Conservation (phyloP, 2,113 vertebrate species). For the Neogobius melanostomus region DNA sequence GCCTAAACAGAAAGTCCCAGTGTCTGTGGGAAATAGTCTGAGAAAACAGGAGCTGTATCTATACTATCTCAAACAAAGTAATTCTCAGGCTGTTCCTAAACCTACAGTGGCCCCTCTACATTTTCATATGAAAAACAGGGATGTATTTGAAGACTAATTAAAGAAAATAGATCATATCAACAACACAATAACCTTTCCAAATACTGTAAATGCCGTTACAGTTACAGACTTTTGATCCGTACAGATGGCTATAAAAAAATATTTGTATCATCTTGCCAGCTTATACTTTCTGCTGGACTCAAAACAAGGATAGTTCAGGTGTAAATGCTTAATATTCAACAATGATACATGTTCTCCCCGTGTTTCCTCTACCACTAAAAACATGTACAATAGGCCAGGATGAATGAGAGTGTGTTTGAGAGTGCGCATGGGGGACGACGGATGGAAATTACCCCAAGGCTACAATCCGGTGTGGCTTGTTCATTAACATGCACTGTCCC, state of each 20-base stretch:
- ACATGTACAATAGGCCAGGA: too few relatives aligned
- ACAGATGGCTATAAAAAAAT: not conserved
- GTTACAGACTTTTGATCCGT: not conserved
- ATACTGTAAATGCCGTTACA: not conserved
- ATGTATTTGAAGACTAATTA: constrained; percentile 1
- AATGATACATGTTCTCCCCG: too few relatives aligned
- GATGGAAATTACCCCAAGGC: too few relatives aligned
- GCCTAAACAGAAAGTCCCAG: not conserved
- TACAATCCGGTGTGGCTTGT: too few relatives aligned
- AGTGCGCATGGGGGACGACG: too few relatives aligned
- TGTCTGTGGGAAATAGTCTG: constrained; percentile 12
- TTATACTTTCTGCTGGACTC: too few relatives aligned
- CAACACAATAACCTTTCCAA: not conserved
- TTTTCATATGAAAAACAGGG: constrained; percentile 5
- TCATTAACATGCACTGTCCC: too few relatives aligned
- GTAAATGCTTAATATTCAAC: too few relatives aligned
- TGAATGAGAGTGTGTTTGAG: too few relatives aligned
- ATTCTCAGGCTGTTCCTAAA: constrained; percentile 1
- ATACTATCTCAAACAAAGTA: not conserved
- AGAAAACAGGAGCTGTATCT: constrained; percentile 25
- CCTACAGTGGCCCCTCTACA: constrained; percentile 1
- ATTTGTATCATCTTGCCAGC: too few relatives aligned
- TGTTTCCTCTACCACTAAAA: too few relatives aligned
- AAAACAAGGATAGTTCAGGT: too few relatives aligned
- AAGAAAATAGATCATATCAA: constrained; percentile 1